Evolutionary conservation across 1,140 invertebrate species (phyloP), one percentile per base, ranked within the genome.

Genomic region (Drosophila repletoides): DNA sequence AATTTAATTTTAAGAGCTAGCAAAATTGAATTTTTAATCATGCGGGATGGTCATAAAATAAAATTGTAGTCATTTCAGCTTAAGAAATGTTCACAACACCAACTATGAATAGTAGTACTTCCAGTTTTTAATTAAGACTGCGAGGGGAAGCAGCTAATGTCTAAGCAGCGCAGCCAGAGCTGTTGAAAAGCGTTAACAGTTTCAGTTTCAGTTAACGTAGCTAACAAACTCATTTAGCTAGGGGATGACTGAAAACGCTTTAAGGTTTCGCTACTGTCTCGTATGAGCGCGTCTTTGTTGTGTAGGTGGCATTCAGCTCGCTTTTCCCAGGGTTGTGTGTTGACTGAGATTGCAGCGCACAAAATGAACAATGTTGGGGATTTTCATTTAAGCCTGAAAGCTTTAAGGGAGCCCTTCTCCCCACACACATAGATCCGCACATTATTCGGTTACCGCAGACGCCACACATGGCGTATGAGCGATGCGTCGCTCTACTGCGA

Each of bases 11-110:
- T 26, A 22, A 60, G 48, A 46, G 34, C 34, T 52, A 71, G 58
- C 59, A 29, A 81, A 84, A 83, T 83, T 83, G 74, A 67, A 79
- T 83, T 84, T 84, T 83, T 74, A 84, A 83, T 79, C 65, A 84
- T 34, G 46, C 29, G 52, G 31, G 45, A 19, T 21, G 61, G 76
- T 55, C 65, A 77, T 83, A 71, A 83, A 77, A 79, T 36, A 40
- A 79, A 84, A 83, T 83, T 79, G 79, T 64, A 59, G 56, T 70
- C 59, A 81, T 61, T 79, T 61, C 17, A 69, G 58, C 72, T 68
- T 38, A 68, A 76, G 67, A 49, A 80, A 75, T 66, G 71, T 71
- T 19, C 33, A 34, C 38, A 40, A 5, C 15, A 46, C 31, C 14
- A 26, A 28, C 9, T 56, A 61, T 49, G 36, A 60, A 34, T 76